Evolutionary conservation across 2,113 vertebrate species (phyloP).

Genomic region (Corythoichthys intestinalis): DNA sequence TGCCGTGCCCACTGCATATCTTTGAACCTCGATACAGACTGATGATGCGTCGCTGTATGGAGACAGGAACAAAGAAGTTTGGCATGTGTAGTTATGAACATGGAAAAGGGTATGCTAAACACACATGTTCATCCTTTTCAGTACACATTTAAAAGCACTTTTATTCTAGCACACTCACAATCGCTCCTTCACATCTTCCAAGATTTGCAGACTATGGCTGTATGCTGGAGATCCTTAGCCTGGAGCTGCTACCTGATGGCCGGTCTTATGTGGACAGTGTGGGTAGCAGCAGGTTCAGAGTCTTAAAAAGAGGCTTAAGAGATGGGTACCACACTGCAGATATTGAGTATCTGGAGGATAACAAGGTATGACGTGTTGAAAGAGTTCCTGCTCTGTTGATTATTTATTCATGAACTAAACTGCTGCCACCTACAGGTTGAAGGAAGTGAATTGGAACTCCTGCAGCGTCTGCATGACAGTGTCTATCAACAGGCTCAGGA

Average conservation of each 20-base stretch:
- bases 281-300: slow-evolving; percentile 78
- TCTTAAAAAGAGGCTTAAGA: slow-evolving; percentile 77
- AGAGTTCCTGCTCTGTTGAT: neutral
- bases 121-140: neutral
- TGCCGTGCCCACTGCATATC: slow-evolving; percentile 83
- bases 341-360: slow-evolving; percentile 83
- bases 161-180: neutral
- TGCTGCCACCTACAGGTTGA: slow-evolving; percentile 65
- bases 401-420: neutral
- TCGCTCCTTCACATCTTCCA: neutral
- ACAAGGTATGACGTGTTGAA: slow-evolving; percentile 65
- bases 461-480: slow-evolving; percentile 79
- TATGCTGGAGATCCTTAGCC: slow-evolving; percentile 79
- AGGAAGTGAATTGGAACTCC: slow-evolving; percentile 74
- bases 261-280: slow-evolving; percentile 81
- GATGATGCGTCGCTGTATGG: slow-evolving; percentile 89
- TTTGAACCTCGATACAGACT: slow-evolving; percentile 89
- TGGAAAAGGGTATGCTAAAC: slow-evolving; percentile 77
- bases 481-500: slow-evolving; percentile 81
- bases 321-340: slow-evolving; percentile 88
- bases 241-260: slow-evolving; percentile 79
- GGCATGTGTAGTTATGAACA: slow-evolving; percentile 87
- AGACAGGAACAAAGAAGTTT: slow-evolving; percentile 85
- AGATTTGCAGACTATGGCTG: slow-evolving; percentile 88
- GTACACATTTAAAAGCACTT: neutral